phyloP scores from a whole-genome alignment of 2,797 vertebrate species.

The Mus caroli region DNA sequence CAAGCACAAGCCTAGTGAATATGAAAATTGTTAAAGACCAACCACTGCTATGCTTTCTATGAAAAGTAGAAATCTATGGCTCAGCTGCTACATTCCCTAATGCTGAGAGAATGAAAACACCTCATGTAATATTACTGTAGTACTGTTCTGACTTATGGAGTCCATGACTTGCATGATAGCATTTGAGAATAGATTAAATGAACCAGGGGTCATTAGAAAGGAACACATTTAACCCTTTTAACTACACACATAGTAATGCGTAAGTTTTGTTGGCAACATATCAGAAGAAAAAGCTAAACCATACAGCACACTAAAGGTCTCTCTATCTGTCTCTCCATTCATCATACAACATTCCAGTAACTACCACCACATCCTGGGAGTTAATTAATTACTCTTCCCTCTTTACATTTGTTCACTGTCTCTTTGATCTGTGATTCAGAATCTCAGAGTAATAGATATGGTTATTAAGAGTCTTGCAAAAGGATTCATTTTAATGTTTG shows the following conservation, averaged over 20 bases:
- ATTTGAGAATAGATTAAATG: neutral
- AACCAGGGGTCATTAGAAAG: neutral
- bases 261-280: neutral
- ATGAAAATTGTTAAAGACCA: neutral
- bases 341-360: neutral
- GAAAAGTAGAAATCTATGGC: conserved; percentile 14
- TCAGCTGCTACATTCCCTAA: neutral
- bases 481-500: conserved; percentile 72
- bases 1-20: neutral
- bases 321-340: neutral
- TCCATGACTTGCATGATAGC: neutral
- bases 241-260: neutral
- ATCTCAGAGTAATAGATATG: conserved; percentile 11
- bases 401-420: conserved; percentile 51
- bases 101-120: neutral
- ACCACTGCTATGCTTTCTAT: neutral
- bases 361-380: conserved; percentile 12
- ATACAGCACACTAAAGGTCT: neutral
- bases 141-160: neutral
- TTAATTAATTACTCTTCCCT: conserved; percentile 39
- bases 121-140: neutral
- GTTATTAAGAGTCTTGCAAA: conserved; percentile 60
- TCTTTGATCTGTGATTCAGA: conserved; percentile 49
- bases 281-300: neutral
- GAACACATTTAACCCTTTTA: neutral